Base-by-base conservation (phyloP, 2,797 vertebrate genomes). In the Buceros bicornis region DNA sequence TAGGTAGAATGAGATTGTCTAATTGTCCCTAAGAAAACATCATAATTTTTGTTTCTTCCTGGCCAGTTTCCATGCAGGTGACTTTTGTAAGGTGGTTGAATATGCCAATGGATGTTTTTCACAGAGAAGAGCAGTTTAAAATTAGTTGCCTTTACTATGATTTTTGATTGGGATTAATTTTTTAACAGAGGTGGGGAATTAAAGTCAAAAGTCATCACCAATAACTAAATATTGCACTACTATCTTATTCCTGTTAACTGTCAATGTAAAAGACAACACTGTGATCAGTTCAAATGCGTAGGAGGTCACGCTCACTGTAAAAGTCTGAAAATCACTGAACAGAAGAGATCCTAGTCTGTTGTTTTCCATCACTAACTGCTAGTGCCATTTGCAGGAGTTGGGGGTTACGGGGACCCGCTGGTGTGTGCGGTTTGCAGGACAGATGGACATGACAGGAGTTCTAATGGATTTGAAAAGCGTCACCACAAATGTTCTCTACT, bases 321-420 rank as follows among this genome's bases (percentile, higher is more conserved):
- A 83, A 19, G 1, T 15, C 65, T 67, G 76, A 64, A 77, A 54
- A n/a, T n/a, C 35, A 25, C 60, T 25, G 40, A 64, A 42, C 7
- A 53, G 50, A 40, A 71, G 40, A 33, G 19, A 26, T 24, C 10
- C 58, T 33, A 14, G 8, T 70, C 28, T 62, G 77, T 87, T 70
- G 10, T 43, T 84, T 82, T 43, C 21, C 31, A 21, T n/a, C 58
- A 11, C 35, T 10, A 84, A 4, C 21, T 58, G 51, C 43, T 29
- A 45, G 13, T 26, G 51, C 1, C 1, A 40, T 79, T 66, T 82
- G 26, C 47, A 80, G 74, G 70, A 73, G n/a, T 57, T 80, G 45
- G 21, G 5, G 3, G 40, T 28, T 73, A 33, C 0, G 0, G 48
- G 57, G 62, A 24, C 8, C 18, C 43, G 18, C 79, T 78, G 56